Conservation (phyloP, 2,888 invertebrate genomes). For the Callyntrura sp. region DNA sequence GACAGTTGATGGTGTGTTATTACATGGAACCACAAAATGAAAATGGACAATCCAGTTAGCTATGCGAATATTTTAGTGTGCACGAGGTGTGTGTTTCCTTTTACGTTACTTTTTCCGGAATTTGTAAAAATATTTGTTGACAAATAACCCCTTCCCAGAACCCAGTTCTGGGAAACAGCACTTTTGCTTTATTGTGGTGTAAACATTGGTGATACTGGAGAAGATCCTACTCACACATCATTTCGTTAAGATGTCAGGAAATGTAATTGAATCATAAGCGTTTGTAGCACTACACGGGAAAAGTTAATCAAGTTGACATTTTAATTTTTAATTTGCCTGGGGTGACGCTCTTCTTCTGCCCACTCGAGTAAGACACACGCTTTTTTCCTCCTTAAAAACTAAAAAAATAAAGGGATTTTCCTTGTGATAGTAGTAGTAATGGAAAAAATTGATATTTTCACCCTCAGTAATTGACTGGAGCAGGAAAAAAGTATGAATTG, state of each 20-base stretch:
- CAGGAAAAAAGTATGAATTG: not conserved
- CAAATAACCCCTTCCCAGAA: no score
- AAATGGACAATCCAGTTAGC: no score
- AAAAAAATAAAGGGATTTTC: not conserved
- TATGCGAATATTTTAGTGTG: no score
- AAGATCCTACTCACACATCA: not conserved
- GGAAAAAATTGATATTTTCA: not conserved
- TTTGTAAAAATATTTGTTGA: no score
- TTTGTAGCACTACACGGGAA: not conserved
- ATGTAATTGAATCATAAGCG: conserved; percentile 19
- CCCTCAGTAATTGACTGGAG: not conserved
- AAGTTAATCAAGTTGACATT: not conserved
- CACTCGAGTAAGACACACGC: not conserved
- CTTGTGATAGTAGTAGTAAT: not conserved
- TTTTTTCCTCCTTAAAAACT: not conserved
- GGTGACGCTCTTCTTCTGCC: not conserved
- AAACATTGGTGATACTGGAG: no score
- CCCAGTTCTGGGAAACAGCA: no score
- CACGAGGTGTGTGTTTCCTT: no score
- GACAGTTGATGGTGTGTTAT: no score
- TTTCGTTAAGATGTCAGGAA: not conserved
- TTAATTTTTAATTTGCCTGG: not conserved
- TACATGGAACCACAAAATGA: no score
- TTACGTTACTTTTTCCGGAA: no score
- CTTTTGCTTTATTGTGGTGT: no score